These are phyloP conservation scores for Phalangium opilio DNA, from an alignment of 2,888 invertebrate genomes.

Conservation along the genomic window DNA sequence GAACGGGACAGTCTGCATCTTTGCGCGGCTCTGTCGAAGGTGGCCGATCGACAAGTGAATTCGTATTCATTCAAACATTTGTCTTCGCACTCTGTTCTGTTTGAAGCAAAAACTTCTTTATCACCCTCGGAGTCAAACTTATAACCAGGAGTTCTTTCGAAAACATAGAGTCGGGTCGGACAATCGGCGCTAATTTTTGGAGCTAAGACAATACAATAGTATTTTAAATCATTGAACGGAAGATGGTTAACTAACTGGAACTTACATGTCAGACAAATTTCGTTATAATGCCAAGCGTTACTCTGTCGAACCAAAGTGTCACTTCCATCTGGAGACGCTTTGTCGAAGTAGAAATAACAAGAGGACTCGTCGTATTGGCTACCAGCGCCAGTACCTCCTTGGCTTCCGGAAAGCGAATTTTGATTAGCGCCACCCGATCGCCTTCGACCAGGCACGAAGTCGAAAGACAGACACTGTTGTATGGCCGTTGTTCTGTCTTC, in stretches of 20 bases:
- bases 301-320: constrained; percentile 76
- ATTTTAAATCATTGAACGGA: too few species aligned
- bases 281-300: constrained; percentile 76
- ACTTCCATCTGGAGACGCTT: constrained; percentile 72
- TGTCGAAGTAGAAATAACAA: constrained; percentile 69
- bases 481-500: constrained; percentile 48
- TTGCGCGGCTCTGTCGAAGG: constrained; percentile 58
- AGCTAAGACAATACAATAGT: constrained; percentile 41
- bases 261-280: constrained; percentile 38
- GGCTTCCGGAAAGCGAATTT: neutral
- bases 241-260: neutral
- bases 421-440: constrained; percentile 25
- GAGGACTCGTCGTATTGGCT: constrained; percentile 57
- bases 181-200: constrained; percentile 76
- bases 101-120: constrained; percentile 68
- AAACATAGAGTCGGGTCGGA: constrained; percentile 70
- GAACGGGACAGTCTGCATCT: constrained; percentile 66
- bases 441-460: constrained; percentile 74
- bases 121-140: constrained; percentile 21
- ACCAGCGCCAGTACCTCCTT: neutral
- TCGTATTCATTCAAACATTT: constrained; percentile 75
- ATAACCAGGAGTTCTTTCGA: constrained; percentile 50
- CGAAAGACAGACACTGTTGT: constrained; percentile 57
- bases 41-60: constrained; percentile 73
- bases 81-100: constrained; percentile 77